A percentile compares a stretch with the other conserved stretches of the same genome.
Conservation (phyloP, 92 coral and sea anemone genomes). For the Porites cylindrica region DNA sequence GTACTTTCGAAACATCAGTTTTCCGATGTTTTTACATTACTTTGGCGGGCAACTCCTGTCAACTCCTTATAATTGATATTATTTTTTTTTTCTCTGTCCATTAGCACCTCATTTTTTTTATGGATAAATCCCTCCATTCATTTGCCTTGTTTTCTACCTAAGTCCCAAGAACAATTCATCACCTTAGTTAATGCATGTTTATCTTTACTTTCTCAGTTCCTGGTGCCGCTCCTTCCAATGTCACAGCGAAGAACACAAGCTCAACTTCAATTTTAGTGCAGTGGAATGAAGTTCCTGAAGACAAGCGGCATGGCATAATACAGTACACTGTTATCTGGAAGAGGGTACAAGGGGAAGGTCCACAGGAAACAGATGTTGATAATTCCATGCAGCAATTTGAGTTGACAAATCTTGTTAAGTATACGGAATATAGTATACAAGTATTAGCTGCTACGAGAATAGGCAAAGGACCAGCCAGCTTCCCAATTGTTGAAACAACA, state of each 20-base stretch:
- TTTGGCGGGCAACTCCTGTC: too few relatives aligned
- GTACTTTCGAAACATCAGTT: too few relatives aligned
- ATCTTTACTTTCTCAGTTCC: not conserved
- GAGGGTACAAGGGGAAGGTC: not conserved
- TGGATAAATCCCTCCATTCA: too few relatives aligned
- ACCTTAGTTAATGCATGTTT: not conserved
- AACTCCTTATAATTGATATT: too few relatives aligned
- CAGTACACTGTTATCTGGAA: constrained; percentile 59
- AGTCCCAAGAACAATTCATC: too few relatives aligned
- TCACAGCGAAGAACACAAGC: not conserved
- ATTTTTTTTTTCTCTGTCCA: too few relatives aligned
- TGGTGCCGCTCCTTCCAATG: constrained; percentile 8
- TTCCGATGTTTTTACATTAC: too few relatives aligned
- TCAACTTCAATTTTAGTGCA: constrained; percentile 36
- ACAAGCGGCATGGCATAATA: constrained; percentile 64
- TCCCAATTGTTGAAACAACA: not conserved
- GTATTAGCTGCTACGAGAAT: constrained; percentile 19
- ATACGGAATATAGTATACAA: not conserved
- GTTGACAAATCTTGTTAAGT: not conserved
- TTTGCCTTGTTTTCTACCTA: too few relatives aligned
- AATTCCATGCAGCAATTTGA: not conserved
- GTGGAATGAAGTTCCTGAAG: constrained; percentile 66
- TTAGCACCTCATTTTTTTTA: too few relatives aligned
- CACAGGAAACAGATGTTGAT: not conserved
- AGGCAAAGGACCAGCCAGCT: constrained; percentile 16